Evolutionary conservation across 2,113 vertebrate species (phyloP).

Genomic region (Spizaetus ornatus): DNA sequence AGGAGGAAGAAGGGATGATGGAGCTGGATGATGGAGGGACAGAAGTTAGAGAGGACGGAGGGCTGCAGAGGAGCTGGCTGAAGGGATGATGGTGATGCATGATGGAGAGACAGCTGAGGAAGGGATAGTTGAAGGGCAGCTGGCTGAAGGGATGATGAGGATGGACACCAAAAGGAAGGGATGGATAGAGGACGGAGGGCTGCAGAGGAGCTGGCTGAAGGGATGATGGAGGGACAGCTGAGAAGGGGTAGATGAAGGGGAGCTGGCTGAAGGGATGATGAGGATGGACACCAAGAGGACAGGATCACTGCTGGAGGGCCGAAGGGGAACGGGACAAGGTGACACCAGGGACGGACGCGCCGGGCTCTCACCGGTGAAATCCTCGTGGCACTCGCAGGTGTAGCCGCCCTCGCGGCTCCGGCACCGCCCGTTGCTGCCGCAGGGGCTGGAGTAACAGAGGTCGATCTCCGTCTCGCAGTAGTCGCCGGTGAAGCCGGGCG

Average conservation of each 20-base stretch:
- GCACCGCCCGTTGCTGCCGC: constrained; percentile 84
- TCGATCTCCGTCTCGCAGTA: constrained; percentile 97
- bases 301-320: rapidly evolving
- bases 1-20: not conserved
- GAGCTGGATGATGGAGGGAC: no score
- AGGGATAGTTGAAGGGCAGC: not conserved
- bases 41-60: no score
- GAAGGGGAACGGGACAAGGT: not conserved
- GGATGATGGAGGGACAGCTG: no score
- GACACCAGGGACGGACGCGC: rapidly evolving
- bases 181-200: no score
- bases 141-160: no score
- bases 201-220: no score
- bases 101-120: not conserved
- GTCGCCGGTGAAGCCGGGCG: constrained; percentile 89
- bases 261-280: rapidly evolving
- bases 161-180: no score
- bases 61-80: no score
- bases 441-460: constrained; percentile 94
- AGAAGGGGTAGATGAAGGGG: no score
- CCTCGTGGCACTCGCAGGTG: constrained; percentile 88
- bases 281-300: not conserved
- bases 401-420: constrained; percentile 89
- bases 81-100: no score
- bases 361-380: constrained; percentile 85